Base-by-base conservation (phyloP, 1,140 invertebrate genomes). In the Holcopasites calliopsidis region DNA sequence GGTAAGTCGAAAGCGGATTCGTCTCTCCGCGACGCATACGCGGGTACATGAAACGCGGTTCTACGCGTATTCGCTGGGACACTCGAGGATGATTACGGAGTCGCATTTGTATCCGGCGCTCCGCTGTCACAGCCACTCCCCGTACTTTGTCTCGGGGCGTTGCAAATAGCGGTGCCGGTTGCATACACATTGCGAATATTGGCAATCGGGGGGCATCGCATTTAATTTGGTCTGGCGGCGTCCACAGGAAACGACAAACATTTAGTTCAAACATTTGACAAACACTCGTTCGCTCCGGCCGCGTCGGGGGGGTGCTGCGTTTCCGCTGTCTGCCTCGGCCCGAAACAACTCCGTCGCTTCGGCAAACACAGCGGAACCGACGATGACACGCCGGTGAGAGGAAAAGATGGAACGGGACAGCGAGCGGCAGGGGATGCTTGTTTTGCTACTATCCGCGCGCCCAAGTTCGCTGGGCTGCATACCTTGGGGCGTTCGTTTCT, bases 221-320 rank as follows among this genome's bases (percentile, higher is more conserved):
- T 91, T 90, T 88, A 91, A 90, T 90, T 90, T 90, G 78, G 80
- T 26, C 81, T 58, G 44, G 44, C 44, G 66, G 71, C 70, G 65
- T 73, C 81, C 80, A 64, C 78, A 81, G 87, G 88, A 89, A 90
- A 85, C 85, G 85, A 88, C 88, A 89, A 90, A 90, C 87, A 90
- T 90, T 90, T 88, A 86, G 87, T 90, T 90, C 89, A 90, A 90
- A 91, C 89, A 90, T 90, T 91, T 89, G 90, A 89, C 87, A 88
- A 91, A 89, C 88, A 90, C 88, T 91, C 87, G 83, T 89, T 76
- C n/a, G n/a, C n/a, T n/a, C n/a, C n/a, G 76, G 28, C 77, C 85
- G 64, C 47, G 52, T 38, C 52, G 80, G 75, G 69, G 79, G 55
- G 72, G 77, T 77, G 69, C 44, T 40, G 38, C 38, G 6, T 40